Evolutionary conservation across 2,888 invertebrate genomes (phyloP).

Genomic region (Callinectes sapidus): DNA sequence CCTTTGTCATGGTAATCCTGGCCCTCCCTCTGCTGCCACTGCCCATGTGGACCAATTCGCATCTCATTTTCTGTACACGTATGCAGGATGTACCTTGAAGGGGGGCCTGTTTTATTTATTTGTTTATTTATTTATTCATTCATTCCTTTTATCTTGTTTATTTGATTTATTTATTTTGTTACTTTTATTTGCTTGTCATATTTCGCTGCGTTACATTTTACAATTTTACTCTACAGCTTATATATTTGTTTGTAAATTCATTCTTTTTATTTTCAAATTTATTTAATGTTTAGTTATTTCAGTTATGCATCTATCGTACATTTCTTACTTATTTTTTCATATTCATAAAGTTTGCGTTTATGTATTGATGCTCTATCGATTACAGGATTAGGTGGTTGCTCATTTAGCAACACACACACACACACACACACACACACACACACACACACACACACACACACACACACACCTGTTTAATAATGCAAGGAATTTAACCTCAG

Average conservation of each 20-base stretch:
- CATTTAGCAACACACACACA: not conserved
- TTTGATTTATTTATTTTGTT: not conserved
- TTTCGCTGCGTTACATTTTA: not conserved
- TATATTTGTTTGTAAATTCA: not conserved
- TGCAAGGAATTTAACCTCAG: not conserved
- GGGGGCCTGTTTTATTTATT: not conserved
- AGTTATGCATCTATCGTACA: not conserved
- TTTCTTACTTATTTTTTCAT: not conserved
- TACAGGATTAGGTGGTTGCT: not conserved
- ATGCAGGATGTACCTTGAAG: not conserved
- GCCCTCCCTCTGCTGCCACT: not conserved
- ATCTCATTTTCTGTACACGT: not conserved
- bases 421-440: constrained; percentile 25
- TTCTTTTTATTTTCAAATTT: not conserved
- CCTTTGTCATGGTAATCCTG: constrained; percentile 32
- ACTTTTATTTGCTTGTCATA: not conserved
- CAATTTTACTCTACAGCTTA: not conserved
- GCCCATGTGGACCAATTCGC: not conserved
- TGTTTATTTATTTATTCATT: not conserved
- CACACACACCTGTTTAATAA: too few relatives aligned
- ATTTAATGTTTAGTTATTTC: not conserved
- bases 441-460: constrained; percentile 21
- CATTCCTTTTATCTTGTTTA: not conserved
- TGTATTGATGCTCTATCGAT: not conserved
- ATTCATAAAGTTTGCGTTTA: not conserved